Percentiles rank a stretch among this genome's conserved stretches.
These are phyloP conservation scores for Ischnus inquisitorius DNA, from an alignment of 2,888 invertebrate species.

Conservation along the genomic window DNA sequence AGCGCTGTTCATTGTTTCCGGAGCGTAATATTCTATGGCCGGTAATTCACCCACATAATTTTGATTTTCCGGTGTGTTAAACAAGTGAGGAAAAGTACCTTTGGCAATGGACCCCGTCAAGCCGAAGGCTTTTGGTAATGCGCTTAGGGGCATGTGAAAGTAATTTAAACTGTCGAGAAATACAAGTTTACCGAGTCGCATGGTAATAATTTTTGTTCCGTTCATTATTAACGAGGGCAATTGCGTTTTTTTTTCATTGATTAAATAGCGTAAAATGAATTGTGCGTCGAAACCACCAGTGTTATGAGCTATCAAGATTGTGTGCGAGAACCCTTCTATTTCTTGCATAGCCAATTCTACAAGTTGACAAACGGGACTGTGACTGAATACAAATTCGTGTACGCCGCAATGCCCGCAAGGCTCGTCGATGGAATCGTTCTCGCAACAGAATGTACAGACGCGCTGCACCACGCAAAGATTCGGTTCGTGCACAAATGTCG, in stretches of 20 bases:
- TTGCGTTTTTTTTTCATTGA: conserved; percentile 24
- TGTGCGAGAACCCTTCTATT: conserved; percentile 15
- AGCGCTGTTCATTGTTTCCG: conserved; percentile 65
- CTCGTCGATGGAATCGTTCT: neutral
- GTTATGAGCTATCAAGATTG: conserved; percentile 55
- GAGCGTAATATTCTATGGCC: conserved; percentile 66
- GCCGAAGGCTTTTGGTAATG: conserved; percentile 74
- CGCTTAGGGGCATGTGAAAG: conserved; percentile 73
- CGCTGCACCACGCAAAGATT: conserved; percentile 43
- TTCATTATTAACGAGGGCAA: conserved; percentile 70
- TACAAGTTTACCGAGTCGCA: conserved; percentile 60
- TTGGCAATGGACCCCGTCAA: conserved; percentile 68
- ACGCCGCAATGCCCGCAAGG: conserved; percentile 15
- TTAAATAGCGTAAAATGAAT: conserved; percentile 49
- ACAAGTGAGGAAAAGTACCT: conserved; percentile 73
- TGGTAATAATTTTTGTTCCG: conserved; percentile 69
- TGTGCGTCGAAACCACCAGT: conserved; percentile 54
- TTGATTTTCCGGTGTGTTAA: conserved; percentile 72
- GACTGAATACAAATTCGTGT: conserved; percentile 6
- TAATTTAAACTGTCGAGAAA: conserved; percentile 75
- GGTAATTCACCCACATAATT: conserved; percentile 73
- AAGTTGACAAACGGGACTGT: conserved; percentile 52
- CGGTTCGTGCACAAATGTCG: neutral
- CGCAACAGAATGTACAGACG: conserved; percentile 15
- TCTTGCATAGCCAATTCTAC: conserved; percentile 43